Conservation (phyloP, 2,888 invertebrate genomes). For the Scelioninae gen. 1 region DNA sequence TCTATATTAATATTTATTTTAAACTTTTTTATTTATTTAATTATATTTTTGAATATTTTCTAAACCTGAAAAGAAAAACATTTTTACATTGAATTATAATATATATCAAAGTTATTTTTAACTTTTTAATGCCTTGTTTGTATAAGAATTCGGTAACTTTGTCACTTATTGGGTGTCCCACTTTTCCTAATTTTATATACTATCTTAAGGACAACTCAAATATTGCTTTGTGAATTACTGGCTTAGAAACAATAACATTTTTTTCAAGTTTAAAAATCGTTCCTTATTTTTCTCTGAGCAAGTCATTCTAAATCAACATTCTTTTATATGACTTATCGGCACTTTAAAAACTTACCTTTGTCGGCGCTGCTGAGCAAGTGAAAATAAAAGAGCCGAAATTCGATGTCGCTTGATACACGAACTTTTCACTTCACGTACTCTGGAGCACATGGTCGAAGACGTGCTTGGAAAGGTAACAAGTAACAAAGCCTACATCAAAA, state of each 20-base stretch:
- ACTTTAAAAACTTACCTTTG: too few species aligned
- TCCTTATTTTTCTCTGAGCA: neutral
- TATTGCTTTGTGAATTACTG: neutral
- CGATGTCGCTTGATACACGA: conserved; percentile 33
- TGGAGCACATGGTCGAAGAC: too few species aligned
- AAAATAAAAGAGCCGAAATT: conserved; percentile 34
- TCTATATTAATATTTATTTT: neutral
- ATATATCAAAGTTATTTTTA: too few species aligned
- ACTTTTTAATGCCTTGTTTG: too few species aligned
- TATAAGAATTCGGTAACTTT: neutral
- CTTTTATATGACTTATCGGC: neutral
- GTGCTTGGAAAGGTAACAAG: conserved; percentile 42
- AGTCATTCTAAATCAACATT: conserved; percentile 14
- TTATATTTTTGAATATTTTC: too few species aligned
- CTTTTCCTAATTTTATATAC: neutral
- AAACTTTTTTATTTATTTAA: neutral
- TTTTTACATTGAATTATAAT: too few species aligned
- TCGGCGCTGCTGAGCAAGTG: too few species aligned
- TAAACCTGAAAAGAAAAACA: too few species aligned
- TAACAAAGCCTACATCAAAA: conserved; percentile 43
- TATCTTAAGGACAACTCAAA: neutral
- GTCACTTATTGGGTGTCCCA: neutral
- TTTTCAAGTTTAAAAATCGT: neutral
- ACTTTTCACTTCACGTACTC: too few species aligned
- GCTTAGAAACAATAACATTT: too few species aligned